Conservation (phyloP, 2,113 vertebrate species). For the Melanerpes aurifrons region DNA sequence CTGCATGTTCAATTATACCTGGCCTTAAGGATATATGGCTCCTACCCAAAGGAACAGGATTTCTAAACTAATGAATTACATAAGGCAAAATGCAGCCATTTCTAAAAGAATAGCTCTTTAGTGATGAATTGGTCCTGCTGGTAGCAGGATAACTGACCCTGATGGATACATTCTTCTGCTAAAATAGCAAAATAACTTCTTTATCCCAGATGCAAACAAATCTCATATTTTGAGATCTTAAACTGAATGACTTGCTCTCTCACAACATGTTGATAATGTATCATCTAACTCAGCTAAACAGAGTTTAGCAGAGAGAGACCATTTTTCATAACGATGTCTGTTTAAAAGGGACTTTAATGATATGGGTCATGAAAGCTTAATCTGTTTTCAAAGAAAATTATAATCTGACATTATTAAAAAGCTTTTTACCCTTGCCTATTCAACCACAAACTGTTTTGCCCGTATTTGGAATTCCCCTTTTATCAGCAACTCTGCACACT, state of each 20-base stretch:
- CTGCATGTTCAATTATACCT: neutral
- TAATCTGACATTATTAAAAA: neutral
- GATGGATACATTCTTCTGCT: neutral
- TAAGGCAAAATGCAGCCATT: neutral
- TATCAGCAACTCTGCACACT: neutral
- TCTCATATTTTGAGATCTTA: neutral
- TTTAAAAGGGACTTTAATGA: neutral
- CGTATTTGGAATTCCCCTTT: neutral
- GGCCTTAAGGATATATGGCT: neutral
- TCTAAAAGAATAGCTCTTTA: neutral
- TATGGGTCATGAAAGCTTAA: neutral
- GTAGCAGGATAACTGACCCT: neutral
- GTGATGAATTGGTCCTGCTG: neutral
- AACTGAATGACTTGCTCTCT: neutral
- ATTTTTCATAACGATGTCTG: neutral
- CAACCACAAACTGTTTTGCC: neutral
- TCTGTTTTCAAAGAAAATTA: neutral
- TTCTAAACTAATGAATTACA: neutral
- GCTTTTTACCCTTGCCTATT: neutral
- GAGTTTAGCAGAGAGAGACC: neutral
- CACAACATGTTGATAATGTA: neutral
- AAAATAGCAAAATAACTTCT: neutral
- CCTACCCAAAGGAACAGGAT: neutral
- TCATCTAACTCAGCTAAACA: neutral
- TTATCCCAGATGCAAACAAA: neutral